Evolutionary conservation across 2,797 vertebrate genomes (phyloP), one percentile per base, ranked within the genome.

Genomic region (Enteromius argenteus): DNA sequence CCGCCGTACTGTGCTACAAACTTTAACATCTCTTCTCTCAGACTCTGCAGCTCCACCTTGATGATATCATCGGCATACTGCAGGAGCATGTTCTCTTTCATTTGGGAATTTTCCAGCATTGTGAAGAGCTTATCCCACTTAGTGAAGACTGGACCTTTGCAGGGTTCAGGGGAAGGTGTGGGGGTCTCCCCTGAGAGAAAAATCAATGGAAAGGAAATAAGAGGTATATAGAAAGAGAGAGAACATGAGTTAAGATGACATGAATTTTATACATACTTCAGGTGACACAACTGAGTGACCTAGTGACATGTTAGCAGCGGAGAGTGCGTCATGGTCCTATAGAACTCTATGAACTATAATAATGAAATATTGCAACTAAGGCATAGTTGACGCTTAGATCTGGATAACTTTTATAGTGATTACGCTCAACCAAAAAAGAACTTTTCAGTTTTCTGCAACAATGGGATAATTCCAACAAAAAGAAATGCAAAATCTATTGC

Each of bases 91-190:
- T 95, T 96, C 93, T 99, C 96, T 85, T 96, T 96, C 98, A 99
- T 99, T 92, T 99, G 97, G 0, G 97, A 98, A 95, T 99, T 96
- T 94, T 99, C 98, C 83, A 99, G 92, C 98, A 98, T 98, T 71
- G 95, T 96, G 92, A 99, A 98, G 71, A 99, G 93, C 90, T 99
- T 99, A 94, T 99, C 98, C 98, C 98, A 99, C 86, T 96, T 95
- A 5, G 91, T 95, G 77, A 94, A 86, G 27, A 94, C 94, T 4
- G 79, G 21, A 60, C 88, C 87, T 1, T 35, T 91, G 3, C 97
- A 98, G 0, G 95, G 94, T 2, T 79, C 7, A 5, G 89, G 30
- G 44, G 87, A 92, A 0, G 89, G 79, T 74, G 92, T 92, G 91
- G 88, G 46, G 86, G 68, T 19, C 27, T 73, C 76, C 8, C 3